Evolutionary conservation across 2,888 invertebrate genomes (phyloP).

Genomic region (Euplagia quadripunctaria): DNA sequence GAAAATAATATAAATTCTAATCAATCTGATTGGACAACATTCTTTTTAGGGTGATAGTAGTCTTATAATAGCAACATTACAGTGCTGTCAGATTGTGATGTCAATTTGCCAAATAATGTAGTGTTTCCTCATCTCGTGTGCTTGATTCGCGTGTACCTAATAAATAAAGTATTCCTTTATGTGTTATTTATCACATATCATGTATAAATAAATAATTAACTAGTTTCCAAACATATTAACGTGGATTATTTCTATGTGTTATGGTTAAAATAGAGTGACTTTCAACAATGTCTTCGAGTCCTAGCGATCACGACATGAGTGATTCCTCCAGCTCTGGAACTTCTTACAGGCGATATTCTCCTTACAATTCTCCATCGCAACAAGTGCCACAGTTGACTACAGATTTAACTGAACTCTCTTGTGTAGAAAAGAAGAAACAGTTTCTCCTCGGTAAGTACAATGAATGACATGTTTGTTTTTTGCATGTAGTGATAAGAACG

Average conservation of each 20-base stretch:
- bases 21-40: not conserved
- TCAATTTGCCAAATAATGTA: conserved; percentile 10
- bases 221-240: not conserved
- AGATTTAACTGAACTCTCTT: conserved; percentile 68
- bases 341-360: conserved; percentile 64
- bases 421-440: conserved; percentile 56
- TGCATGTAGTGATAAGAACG: conserved; percentile 15
- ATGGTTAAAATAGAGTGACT: not conserved
- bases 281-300: conserved; percentile 53
- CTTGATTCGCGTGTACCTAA: not conserved
- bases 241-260: conserved; percentile 12
- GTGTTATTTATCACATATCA: not conserved
- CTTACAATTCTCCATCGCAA: conserved; percentile 76
- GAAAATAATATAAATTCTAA: too few species aligned
- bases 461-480: conserved; percentile 5
- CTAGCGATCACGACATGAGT: conserved; percentile 74
- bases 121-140: not conserved
- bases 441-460: conserved; percentile 51
- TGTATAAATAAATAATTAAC: not conserved
- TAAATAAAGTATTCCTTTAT: not conserved
- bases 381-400: conserved; percentile 74
- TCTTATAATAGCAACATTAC: conserved; percentile 29
- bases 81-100: conserved; percentile 28
- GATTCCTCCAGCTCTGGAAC: conserved; percentile 72
- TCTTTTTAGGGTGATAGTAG: not conserved